A percentile compares a stretch with the other conserved stretches of the same genome.
These are phyloP conservation scores for Geodia barretti DNA, from an alignment of 37 sponge, comb jelly and placozoan genomes.

Conservation along the genomic window DNA sequence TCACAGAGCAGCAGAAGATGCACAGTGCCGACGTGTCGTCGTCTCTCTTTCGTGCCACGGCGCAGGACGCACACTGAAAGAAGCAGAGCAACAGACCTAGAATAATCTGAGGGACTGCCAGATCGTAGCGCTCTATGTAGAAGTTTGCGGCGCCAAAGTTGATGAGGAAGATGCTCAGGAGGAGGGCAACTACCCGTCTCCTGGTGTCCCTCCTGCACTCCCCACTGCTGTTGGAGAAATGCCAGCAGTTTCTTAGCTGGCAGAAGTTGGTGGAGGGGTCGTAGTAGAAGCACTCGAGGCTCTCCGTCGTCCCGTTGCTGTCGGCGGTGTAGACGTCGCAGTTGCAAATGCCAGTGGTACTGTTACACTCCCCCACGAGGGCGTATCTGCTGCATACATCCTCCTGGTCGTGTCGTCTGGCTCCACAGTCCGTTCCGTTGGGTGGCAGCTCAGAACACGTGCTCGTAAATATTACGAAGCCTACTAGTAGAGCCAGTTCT, in stretches of 20 bases:
- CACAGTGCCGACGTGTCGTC: conserved; percentile 44
- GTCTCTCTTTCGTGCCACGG: conserved; percentile 24
- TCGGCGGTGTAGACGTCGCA: conserved; percentile 8
- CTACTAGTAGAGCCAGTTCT: background rate
- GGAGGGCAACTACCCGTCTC: conserved; percentile 47
- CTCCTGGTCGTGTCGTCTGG: background rate
- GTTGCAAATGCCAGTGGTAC: conserved; percentile 8
- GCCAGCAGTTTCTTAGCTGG: conserved; percentile 12
- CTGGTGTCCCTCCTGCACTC: conserved; percentile 28
- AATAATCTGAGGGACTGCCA: conserved; percentile 77
- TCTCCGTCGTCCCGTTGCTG: background rate
- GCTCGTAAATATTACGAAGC: background rate
- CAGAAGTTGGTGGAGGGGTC: conserved; percentile 17
- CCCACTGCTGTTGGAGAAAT: background rate
- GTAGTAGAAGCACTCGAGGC: background rate
- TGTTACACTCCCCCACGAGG: conserved; percentile 19
- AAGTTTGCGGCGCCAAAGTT: conserved; percentile 87
- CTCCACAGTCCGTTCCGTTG: background rate
- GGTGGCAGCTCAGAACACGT: background rate
- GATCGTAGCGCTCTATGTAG: conserved; percentile 69
- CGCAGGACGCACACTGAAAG: conserved; percentile 73
- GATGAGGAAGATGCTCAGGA: conserved; percentile 73
- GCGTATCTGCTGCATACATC: background rate
- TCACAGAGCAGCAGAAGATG: conserved; percentile 59
- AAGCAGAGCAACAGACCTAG: conserved; percentile 59